Evolutionary conservation across 1,140 invertebrate genomes (phyloP).

Genomic region (Sipha flava): DNA sequence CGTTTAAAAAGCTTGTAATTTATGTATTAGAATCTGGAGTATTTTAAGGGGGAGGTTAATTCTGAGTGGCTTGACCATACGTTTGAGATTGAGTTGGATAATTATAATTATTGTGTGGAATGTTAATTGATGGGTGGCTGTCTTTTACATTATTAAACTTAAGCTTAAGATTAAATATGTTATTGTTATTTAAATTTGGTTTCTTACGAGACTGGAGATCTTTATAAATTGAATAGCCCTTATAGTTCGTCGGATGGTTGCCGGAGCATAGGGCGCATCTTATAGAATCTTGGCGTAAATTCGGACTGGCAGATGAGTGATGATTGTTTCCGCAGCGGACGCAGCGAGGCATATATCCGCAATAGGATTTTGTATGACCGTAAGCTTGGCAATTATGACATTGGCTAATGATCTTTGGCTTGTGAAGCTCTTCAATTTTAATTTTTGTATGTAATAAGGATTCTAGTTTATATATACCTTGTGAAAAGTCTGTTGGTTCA

Average conservation of each 20-base stretch:
- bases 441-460: constrained; percentile 34
- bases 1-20: not conserved
- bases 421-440: no score
- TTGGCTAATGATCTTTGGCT: no score
- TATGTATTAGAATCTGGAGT: no score
- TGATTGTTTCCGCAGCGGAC: constrained; percentile 43
- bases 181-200: not conserved
- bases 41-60: no score
- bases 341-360: constrained; percentile 38
- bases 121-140: not conserved
- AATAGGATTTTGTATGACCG: constrained; percentile 40
- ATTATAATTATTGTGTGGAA: not conserved
- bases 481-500: not conserved
- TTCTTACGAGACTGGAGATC: constrained; percentile 29
- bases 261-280: constrained; percentile 41
- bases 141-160: not conserved
- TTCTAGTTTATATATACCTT: not conserved
- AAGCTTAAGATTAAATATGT: no score
- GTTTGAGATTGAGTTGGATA: not conserved
- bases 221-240: constrained; percentile 40
- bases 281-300: constrained; percentile 38
- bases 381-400: no score
- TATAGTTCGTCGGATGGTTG: constrained; percentile 43
- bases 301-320: constrained; percentile 41
- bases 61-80: not conserved